Evolutionary conservation across 2,113 vertebrate species (phyloP), one percentile per base, ranked within the genome.

Genomic region (Oreochromis aureus): DNA sequence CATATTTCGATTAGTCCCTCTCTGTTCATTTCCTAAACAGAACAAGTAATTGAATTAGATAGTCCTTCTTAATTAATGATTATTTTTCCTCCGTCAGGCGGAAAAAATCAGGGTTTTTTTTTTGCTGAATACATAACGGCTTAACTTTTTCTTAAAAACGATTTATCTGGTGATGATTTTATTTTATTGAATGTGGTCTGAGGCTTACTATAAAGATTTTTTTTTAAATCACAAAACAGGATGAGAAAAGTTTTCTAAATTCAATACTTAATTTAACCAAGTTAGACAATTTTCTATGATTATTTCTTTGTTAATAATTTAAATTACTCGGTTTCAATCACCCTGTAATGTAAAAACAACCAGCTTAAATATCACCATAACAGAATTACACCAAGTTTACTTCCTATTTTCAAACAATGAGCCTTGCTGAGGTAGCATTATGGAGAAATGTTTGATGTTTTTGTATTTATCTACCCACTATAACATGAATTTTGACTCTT

Each of bases 41-140:
- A 84, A 88, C 18, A 85, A 55, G 93, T 95, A 95, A 97, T 97
- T 95, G 94, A 94, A 95, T 81, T 83, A 94, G 90, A 80, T 91
- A 55, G 85, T 93, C 83, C 66, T 83, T 89, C 90, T 92, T 95
- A 95, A 96, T 95, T 93, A 95, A 94, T 95, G 95, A 96, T 96
- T 97, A 96, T 96, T 95, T 96, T 82, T 89, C 92, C 61, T 91
- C 92, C 91, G 69, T 96, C 92, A 94, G 94, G 95, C 91, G 83
- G 93, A 97, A 96, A 80, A 93, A 66, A 66, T 22, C 6, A 7
- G 32, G 2, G 0, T 2, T 6, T 30, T 80, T 92, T 81, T 83
- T 87, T 63, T 9, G 19, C 32, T 76, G 81, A 41, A 54, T 71
- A 13, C 81, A 61, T 61, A 86, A 71, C 48, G 79, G 89, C 30